These are phyloP conservation scores for Melolontha melolontha DNA, from an alignment of 2,888 invertebrate genomes.

Conservation along the genomic window DNA sequence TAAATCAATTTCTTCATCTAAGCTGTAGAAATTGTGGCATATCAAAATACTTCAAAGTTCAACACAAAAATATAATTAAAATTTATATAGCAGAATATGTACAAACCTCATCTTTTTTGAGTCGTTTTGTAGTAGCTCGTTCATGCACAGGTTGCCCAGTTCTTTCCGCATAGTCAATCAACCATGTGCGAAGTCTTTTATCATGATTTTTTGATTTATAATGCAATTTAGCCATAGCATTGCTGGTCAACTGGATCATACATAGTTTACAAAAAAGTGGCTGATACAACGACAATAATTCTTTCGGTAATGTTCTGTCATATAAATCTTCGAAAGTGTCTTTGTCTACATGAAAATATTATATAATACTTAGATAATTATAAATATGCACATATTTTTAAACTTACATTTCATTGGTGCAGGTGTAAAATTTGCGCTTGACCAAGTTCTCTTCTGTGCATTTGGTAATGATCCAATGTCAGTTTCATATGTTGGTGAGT, in stretches of 20 bases:
- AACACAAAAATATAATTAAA: no score
- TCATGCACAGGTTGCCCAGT: conserved; percentile 65
- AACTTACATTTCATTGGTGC: background rate
- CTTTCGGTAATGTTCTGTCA: conserved; percentile 63
- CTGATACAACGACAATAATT: conserved; percentile 65
- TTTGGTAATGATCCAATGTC: no score
- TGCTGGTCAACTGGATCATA: conserved; percentile 64
- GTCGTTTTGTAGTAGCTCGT: conserved; percentile 50
- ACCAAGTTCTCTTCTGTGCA: background rate
- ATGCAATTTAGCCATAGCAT: conserved; percentile 67
- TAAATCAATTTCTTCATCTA: no score
- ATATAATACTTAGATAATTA: conserved; percentile 12
- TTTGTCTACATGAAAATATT: conserved; percentile 48
- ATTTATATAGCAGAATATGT: no score
- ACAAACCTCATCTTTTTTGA: conserved; percentile 48
- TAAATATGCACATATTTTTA: no score
- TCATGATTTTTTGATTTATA: conserved; percentile 70
- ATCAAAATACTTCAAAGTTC: no score
- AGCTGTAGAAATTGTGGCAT: no score
- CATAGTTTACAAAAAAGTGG: conserved; percentile 69
- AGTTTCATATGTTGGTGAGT: no score
- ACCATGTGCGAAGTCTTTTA: conserved; percentile 67
- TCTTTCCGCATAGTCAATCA: conserved; percentile 62
- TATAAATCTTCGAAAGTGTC: conserved; percentile 56
- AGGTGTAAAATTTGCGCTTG: background rate